Percentiles rank a stretch among this genome's conserved stretches.
Conservation (phyloP, 2,888 invertebrate genomes). For the Colletes collaris region DNA sequence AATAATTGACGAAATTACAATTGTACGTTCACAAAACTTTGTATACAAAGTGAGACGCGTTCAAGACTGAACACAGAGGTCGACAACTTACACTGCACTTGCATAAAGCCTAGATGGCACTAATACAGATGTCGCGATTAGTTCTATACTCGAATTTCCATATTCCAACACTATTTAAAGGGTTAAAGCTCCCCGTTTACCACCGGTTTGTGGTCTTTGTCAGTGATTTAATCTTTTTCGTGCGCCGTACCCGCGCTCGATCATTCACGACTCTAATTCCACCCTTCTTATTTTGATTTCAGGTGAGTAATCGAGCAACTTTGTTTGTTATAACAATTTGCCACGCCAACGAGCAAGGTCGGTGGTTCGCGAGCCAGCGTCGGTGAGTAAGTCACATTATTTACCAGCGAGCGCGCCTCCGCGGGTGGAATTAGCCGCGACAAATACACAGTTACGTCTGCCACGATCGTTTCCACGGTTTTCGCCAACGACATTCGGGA, state of each 20-base stretch:
- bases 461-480: neutral
- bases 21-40: no score
- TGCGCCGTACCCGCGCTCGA: neutral
- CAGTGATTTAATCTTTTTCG: neutral
- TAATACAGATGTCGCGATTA: no score
- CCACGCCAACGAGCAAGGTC: constrained; percentile 49
- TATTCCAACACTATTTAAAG: no score
- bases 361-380: constrained; percentile 48
- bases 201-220: neutral
- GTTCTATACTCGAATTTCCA: no score
- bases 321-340: constrained; percentile 67
- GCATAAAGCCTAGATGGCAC: no score
- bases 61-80: no score
- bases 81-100: no score
- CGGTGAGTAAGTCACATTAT: constrained; percentile 66
- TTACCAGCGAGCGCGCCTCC: constrained; percentile 54
- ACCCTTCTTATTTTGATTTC: constrained; percentile 67
- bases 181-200: neutral
- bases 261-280: constrained; percentile 11
- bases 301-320: constrained; percentile 72
- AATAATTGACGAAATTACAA: no score
- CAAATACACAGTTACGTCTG: constrained; percentile 11
- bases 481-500: neutral
- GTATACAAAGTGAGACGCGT: no score
- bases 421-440: constrained; percentile 27